phyloP scores from a whole-genome alignment of 2,888 invertebrate species.

The Zelleria hepariella region DNA sequence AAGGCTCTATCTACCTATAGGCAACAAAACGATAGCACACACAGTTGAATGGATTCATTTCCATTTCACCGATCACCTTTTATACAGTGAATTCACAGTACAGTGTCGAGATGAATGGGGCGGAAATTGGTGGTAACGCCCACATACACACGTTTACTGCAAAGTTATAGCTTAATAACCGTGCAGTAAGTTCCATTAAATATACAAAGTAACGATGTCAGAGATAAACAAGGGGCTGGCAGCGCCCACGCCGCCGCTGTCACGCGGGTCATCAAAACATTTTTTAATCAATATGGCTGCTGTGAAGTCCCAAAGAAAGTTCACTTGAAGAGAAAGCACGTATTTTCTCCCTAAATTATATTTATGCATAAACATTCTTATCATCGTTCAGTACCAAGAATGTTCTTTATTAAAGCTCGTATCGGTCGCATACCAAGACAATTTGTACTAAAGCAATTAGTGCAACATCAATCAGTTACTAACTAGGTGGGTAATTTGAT shows the following conservation, averaged over 20 bases:
- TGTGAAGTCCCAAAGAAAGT: background rate
- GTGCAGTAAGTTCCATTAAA: constrained; percentile 29
- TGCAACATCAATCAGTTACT: background rate
- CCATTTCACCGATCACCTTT: constrained; percentile 1
- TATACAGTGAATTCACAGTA: background rate
- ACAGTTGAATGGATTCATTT: constrained; percentile 28
- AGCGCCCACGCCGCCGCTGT: constrained; percentile 16
- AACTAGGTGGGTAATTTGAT: background rate
- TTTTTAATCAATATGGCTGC: constrained; percentile 3
- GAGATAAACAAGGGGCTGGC: constrained; percentile 23
- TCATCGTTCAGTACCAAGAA: background rate
- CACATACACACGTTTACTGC: constrained; percentile 30
- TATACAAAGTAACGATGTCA: constrained; percentile 29
- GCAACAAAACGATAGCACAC: background rate
- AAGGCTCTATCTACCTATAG: background rate
- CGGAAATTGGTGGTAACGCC: constrained; percentile 40
- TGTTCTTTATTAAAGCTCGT: background rate
- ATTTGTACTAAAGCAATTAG: background rate
- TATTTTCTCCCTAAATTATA: background rate
- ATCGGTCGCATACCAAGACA: background rate
- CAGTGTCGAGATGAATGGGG: constrained; percentile 31
- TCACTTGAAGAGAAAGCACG: background rate
- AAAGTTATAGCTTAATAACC: constrained; percentile 33
- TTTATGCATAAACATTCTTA: background rate
- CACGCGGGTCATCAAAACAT: constrained; percentile 7